Base-by-base conservation (phyloP, 2,113 vertebrate species). In the Nettapus auritus region DNA sequence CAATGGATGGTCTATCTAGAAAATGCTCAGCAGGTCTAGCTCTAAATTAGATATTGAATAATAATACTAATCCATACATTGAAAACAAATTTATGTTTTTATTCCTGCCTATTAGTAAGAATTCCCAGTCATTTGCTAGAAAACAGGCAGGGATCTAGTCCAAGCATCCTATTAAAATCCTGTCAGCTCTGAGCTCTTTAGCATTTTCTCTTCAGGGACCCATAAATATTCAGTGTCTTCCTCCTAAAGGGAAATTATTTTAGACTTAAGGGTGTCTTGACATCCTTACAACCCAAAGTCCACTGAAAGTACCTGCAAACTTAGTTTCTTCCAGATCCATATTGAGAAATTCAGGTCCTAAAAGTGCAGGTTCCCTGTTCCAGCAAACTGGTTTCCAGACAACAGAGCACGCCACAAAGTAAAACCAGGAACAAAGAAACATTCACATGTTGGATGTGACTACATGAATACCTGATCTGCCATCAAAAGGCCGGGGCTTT, bases 221-320 rank as follows among this genome's bases (percentile, higher is more conserved):
- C 19, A 86, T 95, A 91, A 95, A 94, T 90, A 96, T 94, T 94
- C 90, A 91, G 33, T 55, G 15, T 44, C 83, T 50, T 86, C 93
- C 71, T 78, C 73, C 46, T 71, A 38, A 88, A 90, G 85, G 73
- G 18, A 56, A 74, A 11, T 78, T 62, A 71, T 82, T 91, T 90
- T 64, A 88, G 26, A 44, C 42, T 67, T 78, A 67, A 83, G 12
- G 20, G 26, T 90, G 16, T 53, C 48, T 68, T 64, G 55, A 9
- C 57, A 87, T 55, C 40, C 40, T 82, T 85, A 73, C 94, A 94
- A 94, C 8, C 14, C 76, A 12, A 89, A 81, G 33, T 81, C 23
- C 9, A 8, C 44, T 68, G 55, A 53, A 94, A 75, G 8, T 46
- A 13, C 9, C 3, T 4, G 34, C 21, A 71, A 78, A 56, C 10